Base-by-base conservation (phyloP, 1,140 invertebrate genomes). In the Neotoxoptera formosana region DNA sequence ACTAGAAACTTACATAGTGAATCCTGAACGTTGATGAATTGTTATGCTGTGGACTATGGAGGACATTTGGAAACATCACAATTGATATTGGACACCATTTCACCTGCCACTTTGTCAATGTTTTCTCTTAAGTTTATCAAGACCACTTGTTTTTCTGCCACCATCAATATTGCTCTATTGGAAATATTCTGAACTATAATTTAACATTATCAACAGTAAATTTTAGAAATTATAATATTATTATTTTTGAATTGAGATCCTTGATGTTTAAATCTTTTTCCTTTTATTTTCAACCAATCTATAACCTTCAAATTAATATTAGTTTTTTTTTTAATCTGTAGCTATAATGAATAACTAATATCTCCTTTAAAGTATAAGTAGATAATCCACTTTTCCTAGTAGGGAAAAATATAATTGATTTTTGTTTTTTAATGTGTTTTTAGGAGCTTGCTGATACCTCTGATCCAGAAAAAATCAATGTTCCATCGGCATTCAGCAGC, bases 111-210 rank as follows among this genome's bases (percentile, higher is more conserved):
- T 53, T 47, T 41, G 25, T 91, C 51, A 53, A 86, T 25, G 21
- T 83, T 84, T 93, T 93, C 48, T 86, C 51, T 86, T 93, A 84
- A 84, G 34, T 93, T 53, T 93, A 93, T 93, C 91, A 93, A 84
- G 25, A 93, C 25, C 81, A 41, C 25, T 30, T 84, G 91, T 93
- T 84, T 93, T 93, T 93, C 91, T 84, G 25, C 91, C n/a, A 45
- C 48, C 8, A 93, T 51, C 34, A 41, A 53, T 56, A 56, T 53
- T 51, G 48, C 23, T 36, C 25, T 93, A 41, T 51, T 51, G n/a
- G 0, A 81, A 81, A 91, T 1, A 36, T 89, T 67, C 11, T 45
- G 21, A 67, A 67, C 14, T 60, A 90, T 45, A 41, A 41, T 41
- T 45, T 88, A 88, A 51, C 8, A 88, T n/a, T 36, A 89, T 89